Percentiles rank a stretch among this genome's conserved stretches.
Conservation (phyloP, 2,888 invertebrate species). For the Apotomis capreana region DNA sequence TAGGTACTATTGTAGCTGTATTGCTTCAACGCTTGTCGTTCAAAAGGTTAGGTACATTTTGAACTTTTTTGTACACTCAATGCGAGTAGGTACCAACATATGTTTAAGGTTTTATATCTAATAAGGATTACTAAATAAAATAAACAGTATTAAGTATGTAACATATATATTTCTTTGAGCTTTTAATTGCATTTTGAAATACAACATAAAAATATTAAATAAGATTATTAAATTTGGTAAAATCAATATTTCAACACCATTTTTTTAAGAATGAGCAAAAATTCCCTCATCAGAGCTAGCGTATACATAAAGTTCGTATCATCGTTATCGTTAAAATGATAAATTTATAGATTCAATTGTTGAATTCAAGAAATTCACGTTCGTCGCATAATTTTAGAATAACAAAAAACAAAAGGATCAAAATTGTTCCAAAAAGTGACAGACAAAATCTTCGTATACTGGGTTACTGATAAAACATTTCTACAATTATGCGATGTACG, state of each 20-base stretch:
- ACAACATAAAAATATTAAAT: slow-evolving; percentile 92
- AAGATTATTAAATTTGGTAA: slow-evolving; percentile 90
- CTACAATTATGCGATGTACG: slow-evolving; percentile 42
- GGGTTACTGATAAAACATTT: slow-evolving; percentile 34
- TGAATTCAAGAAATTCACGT: slow-evolving; percentile 41
- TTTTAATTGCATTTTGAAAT: slow-evolving; percentile 93
- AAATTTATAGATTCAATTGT: slow-evolving; percentile 53
- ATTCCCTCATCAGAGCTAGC: slow-evolving; percentile 86
- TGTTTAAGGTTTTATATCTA: background rate
- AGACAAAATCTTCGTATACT: slow-evolving; percentile 39
- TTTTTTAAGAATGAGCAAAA: slow-evolving; percentile 85
- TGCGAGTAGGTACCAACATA: background rate
- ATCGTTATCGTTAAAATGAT: slow-evolving; percentile 84
- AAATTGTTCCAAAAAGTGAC: slow-evolving; percentile 35
- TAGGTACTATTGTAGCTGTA: too few relatives aligned
- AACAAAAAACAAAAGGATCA: slow-evolving; percentile 18
- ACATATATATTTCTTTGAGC: slow-evolving; percentile 94
- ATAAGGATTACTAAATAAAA: slow-evolving; percentile 65
- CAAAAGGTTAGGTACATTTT: too few relatives aligned
- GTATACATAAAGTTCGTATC: slow-evolving; percentile 90
- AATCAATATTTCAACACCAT: slow-evolving; percentile 86
- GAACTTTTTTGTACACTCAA: background rate
- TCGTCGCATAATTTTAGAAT: slow-evolving; percentile 31
- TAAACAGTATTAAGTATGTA: slow-evolving; percentile 85
- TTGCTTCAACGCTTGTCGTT: too few relatives aligned